Conservation (phyloP, 2,888 invertebrate genomes). For the Polietes domitor region DNA sequence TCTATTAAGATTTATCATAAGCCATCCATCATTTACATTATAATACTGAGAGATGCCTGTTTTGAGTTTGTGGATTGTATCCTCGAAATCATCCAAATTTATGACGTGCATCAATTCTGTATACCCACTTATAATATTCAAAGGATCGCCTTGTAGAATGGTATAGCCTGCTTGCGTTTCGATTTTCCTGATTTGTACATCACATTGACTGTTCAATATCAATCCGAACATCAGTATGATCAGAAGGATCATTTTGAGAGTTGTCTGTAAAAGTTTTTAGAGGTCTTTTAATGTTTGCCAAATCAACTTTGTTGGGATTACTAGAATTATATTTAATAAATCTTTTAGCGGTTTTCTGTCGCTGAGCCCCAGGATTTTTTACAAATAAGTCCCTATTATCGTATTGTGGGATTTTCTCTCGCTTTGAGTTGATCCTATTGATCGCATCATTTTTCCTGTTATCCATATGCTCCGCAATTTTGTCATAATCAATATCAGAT, state of each 20-base stretch:
- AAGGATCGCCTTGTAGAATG: constrained; percentile 3
- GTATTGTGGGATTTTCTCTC: constrained; percentile 1
- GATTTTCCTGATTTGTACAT: constrained; percentile 21
- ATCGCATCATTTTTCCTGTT: constrained; percentile 34
- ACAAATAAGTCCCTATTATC: constrained; percentile 30
- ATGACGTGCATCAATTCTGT: constrained; percentile 50
- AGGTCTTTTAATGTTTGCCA: constrained; percentile 33
- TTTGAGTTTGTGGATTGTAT: constrained; percentile 38
- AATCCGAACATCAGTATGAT: neutral
- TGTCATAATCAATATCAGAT: constrained; percentile 34
- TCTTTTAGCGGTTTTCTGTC: constrained; percentile 30
- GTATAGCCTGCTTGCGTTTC: constrained; percentile 34
- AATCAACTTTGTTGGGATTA: constrained; percentile 34
- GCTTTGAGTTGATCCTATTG: constrained; percentile 16
- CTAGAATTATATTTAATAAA: constrained; percentile 15
- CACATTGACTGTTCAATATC: neutral
- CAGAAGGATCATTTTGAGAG: neutral
- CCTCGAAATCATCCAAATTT: constrained; percentile 37
- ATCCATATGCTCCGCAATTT: constrained; percentile 7
- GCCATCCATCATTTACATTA: constrained; percentile 31
- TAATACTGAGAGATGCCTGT: constrained; percentile 29
- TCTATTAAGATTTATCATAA: constrained; percentile 35
- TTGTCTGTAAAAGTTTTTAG: constrained; percentile 27
- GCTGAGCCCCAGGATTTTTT: constrained; percentile 39
- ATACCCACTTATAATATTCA: constrained; percentile 7